A percentile compares a stretch with the other conserved stretches of the same genome.
phyloP scores from a whole-genome alignment of 2,888 invertebrate species.

The Chrysolina haemoptera region DNA sequence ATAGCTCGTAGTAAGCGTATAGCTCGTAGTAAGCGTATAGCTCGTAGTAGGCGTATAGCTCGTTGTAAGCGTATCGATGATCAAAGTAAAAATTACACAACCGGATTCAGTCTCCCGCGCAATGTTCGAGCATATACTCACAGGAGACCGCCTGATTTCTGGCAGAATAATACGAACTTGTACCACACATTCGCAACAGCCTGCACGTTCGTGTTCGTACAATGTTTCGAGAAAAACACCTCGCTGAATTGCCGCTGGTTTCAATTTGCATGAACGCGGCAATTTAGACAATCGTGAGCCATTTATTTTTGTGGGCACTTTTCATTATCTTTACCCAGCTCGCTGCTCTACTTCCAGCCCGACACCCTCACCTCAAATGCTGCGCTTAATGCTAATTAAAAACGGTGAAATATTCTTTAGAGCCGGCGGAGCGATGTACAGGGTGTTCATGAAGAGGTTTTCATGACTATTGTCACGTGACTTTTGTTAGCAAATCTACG shows the following conservation, averaged over 20 bases:
- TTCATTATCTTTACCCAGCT: conserved; percentile 21
- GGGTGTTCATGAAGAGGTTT: no score
- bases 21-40: no score
- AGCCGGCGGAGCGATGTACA: not conserved
- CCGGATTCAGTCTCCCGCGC: no score
- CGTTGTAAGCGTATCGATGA: no score
- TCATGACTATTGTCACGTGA: no score
- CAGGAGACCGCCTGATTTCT: not conserved
- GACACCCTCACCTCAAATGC: conserved; percentile 16
- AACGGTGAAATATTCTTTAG: conserved; percentile 11
- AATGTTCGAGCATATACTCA: not conserved
- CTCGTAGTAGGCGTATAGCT: no score
- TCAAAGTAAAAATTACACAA: no score
- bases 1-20: no score
- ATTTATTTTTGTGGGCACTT: conserved; percentile 23
- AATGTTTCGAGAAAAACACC: conserved; percentile 3
- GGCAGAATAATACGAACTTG: not conserved
- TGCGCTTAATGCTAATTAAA: conserved; percentile 19
- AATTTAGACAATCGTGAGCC: conserved; percentile 18
- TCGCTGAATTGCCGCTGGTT: conserved; percentile 12
- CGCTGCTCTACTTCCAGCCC: conserved; percentile 10
- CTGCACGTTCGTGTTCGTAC: not conserved
- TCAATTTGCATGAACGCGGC: conserved; percentile 22
- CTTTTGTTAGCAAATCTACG: no score
- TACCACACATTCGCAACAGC: conserved; percentile 8